A percentile compares a stretch with the other conserved stretches of the same genome.
phyloP scores from a whole-genome alignment of 2,797 vertebrate genomes.

The Oreochromis grahami region DNA sequence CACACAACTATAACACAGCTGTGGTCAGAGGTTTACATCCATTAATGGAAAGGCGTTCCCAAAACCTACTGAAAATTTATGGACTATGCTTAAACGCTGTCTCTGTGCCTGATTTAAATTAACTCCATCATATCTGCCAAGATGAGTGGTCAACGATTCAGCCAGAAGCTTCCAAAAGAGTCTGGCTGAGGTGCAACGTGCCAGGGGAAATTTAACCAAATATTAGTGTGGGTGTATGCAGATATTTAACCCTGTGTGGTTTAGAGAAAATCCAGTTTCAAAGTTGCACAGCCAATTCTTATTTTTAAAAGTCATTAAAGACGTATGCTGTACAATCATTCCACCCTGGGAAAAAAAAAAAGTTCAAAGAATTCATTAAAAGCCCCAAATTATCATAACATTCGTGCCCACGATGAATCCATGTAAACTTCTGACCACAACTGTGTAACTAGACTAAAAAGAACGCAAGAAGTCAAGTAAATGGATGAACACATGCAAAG shows the following conservation, averaged over 20 bases:
- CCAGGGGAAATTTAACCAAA: not conserved
- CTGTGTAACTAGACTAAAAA: not conserved
- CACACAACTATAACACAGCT: not conserved
- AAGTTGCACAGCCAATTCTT: not conserved
- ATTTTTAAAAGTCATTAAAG: not conserved
- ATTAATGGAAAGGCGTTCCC: not conserved
- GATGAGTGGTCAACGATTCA: not conserved
- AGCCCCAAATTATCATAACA: not conserved
- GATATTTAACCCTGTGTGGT: not conserved
- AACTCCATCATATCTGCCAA: not conserved
- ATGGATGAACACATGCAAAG: slow-evolving; percentile 16
- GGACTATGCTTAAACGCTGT: not conserved
- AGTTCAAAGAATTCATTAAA: not conserved
- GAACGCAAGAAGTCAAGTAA: not conserved
- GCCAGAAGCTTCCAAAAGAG: not conserved
- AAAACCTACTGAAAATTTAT: not conserved
- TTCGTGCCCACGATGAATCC: fast-evolving
- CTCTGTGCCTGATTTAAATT: not conserved
- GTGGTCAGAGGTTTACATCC: not conserved
- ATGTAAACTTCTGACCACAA: not conserved
- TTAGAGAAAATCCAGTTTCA: not conserved
- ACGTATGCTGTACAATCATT: not conserved
- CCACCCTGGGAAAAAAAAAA: not conserved
- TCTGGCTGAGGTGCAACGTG: not conserved
- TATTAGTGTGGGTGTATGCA: not conserved